Evolutionary conservation across 1,140 invertebrate species (phyloP), one percentile per base, ranked within the genome.

Genomic region (Dermatophagoides farinae): DNA sequence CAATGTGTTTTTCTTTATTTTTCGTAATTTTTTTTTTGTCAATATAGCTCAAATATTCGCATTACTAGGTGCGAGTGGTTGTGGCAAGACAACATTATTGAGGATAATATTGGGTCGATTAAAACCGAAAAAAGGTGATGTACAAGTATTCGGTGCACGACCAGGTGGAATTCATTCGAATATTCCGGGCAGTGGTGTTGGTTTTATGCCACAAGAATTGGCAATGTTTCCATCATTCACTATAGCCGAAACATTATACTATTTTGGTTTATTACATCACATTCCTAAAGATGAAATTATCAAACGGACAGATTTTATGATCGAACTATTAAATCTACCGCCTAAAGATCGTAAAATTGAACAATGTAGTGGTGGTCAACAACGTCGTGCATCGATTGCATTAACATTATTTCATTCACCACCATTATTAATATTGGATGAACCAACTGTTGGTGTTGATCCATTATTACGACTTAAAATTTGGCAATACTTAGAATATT

Each of bases 331-430:
- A 23, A 57, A 63, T 23, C 39, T 63, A 16, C 62, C 62, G 11
- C 10, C 18, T 10, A 62, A 55, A 20, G 8, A 61, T 16, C 20
- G 59, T 1, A 23, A 37, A 43, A 40, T 63, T n/a, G 39, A 18
- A 6, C 25, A 52, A 20, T 39, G 63, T 11, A 88, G 88, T 74
- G 90, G 90, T 66, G 89, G 90, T 37, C 88, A 93, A 72, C 87
- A 92, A 68, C 77, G 89, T 41, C 77, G 89, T 63, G 86, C 91
- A 0, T 91, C 87, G 4, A 88, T 96, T 68, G 88, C 88, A 0
- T 84, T 88, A 20, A 88, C 89, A 4, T 74, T 96, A 6, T 83
- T 95, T 76, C 88, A 93, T 67, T 85, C 88, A 72, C 88, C 89
- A 0, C 66, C 71, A 59, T 60, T 74, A 5, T 63, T 74, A n/a